Evolutionary conservation across 2,888 invertebrate species (phyloP).

Genomic region (Alsophila aescularia): DNA sequence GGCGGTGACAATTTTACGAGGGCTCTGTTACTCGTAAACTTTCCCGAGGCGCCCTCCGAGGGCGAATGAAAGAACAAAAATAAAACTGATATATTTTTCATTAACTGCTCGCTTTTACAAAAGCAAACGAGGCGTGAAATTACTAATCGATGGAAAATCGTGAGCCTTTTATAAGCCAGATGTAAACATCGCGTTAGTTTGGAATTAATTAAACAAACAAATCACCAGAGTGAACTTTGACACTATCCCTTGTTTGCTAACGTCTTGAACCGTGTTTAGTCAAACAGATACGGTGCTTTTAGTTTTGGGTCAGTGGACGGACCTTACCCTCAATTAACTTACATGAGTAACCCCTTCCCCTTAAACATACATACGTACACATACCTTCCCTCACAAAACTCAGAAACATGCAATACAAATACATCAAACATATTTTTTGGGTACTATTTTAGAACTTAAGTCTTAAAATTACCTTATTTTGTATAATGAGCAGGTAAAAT

Average conservation of each 20-base stretch:
- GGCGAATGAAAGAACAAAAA: conserved; percentile 5
- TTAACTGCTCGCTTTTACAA: not conserved
- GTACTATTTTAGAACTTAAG: no score
- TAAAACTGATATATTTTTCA: conserved; percentile 13
- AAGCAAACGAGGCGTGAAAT: conserved; percentile 3
- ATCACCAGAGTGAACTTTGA: conserved; percentile 16
- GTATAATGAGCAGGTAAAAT: no score
- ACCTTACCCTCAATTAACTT: not conserved
- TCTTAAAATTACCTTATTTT: no score
- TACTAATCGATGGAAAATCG: conserved; percentile 27
- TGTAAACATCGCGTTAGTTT: conserved; percentile 38
- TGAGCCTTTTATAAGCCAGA: conserved; percentile 26
- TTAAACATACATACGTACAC: no score
- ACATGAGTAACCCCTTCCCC: no score
- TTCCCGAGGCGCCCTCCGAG: conserved; percentile 5
- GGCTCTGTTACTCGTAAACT: conserved; percentile 21
- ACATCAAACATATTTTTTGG: no score
- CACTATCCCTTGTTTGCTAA: conserved; percentile 38
- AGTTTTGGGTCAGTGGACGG: conserved; percentile 3
- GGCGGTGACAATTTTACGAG: conserved; percentile 18
- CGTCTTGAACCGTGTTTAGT: conserved; percentile 19
- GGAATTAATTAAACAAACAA: conserved; percentile 41
- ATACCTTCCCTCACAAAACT: no score
- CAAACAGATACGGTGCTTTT: conserved; percentile 6
- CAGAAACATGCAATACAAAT: no score